Evolutionary conservation across 2,113 vertebrate species (phyloP), one percentile per base, ranked within the genome.

Genomic region (Ursus arctos): DNA sequence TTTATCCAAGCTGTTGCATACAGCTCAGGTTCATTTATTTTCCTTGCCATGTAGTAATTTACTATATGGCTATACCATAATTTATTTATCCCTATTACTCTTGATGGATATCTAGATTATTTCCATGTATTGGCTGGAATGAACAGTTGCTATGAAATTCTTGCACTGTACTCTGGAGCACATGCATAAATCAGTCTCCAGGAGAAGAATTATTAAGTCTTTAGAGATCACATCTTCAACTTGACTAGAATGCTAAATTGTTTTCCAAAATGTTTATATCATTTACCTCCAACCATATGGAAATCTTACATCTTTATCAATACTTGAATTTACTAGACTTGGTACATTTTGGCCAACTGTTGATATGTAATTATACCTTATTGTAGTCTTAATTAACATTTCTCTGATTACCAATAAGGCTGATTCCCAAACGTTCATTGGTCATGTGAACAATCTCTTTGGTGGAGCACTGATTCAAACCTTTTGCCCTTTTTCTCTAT

Each of bases 21-120:
- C 0, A 92, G 55, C 40, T 69, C 53, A 93, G 19, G 1, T 55
- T 57, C 67, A 93, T 63, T 92, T 96, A 40, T 97, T 95, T 90
- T 83, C 63, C 90, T 65, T 53, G 28, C 7, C 80, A 87, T 26
- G 55, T 33, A 93, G 12, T 36, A 83, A 85, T 86, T 91, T 81
- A 84, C 69, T 59, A 4, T 31, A 69, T 33, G 18, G 85, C 65
- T 93, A 7, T 40, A 51, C 31, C 19, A 53, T 19, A 53, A 67
- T 89, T 67, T 92, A 84, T 85, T 55, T 59, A 87, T 69, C 61
- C 5, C n/a, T 81, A 71, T 28, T 67, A 28, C 28, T 90, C 40
- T 83, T 63, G 63, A 69, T 77, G 51, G 22, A 7, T 84, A 83
- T 74, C 36, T 92, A 72, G 49, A 40, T 86, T 72, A 95, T 91